These are phyloP conservation scores for Phaethon lepturus DNA, from an alignment of 2,113 vertebrate genomes.

Conservation along the genomic window DNA sequence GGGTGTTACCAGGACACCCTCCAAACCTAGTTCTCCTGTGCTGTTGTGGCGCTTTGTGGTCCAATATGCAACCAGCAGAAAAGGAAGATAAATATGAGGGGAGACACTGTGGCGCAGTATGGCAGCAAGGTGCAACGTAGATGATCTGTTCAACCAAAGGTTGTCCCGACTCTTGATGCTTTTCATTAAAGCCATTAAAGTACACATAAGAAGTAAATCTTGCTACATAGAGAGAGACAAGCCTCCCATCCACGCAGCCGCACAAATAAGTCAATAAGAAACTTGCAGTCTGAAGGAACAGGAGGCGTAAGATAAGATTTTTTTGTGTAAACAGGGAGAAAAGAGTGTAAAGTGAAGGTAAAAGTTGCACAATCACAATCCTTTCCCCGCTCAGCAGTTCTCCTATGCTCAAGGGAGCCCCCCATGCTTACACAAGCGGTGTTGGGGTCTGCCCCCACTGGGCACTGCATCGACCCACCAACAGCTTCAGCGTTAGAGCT, in stretches of 20 bases:
- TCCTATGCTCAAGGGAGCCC: too few species aligned
- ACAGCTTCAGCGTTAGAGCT: background rate
- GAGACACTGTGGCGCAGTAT: background rate
- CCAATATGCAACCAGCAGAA: background rate
- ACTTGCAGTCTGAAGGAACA: background rate
- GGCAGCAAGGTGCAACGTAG: background rate
- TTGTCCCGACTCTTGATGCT: background rate
- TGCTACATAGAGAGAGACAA: background rate
- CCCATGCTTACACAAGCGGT: rapidly evolving
- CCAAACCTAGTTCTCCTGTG: conserved; percentile 35
- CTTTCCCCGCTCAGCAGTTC: background rate
- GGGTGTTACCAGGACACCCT: conserved; percentile 42
- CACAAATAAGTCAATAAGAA: background rate
- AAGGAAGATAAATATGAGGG: background rate
- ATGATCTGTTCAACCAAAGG: background rate
- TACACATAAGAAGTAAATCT: background rate
- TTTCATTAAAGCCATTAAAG: background rate
- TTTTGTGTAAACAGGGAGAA: background rate
- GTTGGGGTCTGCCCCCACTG: background rate
- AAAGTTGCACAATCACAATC: background rate
- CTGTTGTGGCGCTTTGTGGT: background rate
- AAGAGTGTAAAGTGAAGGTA: background rate
- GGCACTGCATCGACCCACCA: background rate
- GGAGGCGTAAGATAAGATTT: rapidly evolving
- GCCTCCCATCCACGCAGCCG: rapidly evolving